phyloP scores from a whole-genome alignment of 2,113 vertebrate genomes.

The Cricetomys ansorgei region DNA sequence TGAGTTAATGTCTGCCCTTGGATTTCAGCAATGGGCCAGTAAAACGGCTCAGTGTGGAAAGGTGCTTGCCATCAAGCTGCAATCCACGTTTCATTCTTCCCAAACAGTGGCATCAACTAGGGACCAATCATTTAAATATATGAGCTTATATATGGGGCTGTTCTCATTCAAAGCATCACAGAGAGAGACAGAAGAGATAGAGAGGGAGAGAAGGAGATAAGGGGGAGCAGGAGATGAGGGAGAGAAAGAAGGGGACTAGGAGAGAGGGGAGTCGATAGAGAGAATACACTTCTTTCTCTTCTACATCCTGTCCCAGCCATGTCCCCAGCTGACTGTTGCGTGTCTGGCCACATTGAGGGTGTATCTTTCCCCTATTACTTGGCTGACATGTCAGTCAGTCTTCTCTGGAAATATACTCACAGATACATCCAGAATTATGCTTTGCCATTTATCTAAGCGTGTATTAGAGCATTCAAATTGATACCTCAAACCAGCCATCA shows the following conservation, averaged over 20 bases:
- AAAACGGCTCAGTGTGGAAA: not conserved
- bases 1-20: not conserved
- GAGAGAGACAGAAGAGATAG: not conserved
- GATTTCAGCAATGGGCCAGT: not conserved
- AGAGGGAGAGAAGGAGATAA: accelerated
- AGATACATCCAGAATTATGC: not conserved
- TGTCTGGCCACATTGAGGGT: not conserved
- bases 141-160: not conserved
- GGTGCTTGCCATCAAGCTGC: not conserved
- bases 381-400: not conserved
- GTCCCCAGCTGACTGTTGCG: not conserved
- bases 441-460: not conserved
- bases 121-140: not conserved
- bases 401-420: not conserved
- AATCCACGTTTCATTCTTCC: not conserved
- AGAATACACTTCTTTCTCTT: not conserved
- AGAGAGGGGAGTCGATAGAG: not conserved
- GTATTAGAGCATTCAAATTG: not conserved
- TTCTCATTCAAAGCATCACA: not conserved
- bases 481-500: not conserved
- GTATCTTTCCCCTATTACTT: not conserved
- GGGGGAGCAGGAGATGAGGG: too few relatives aligned
- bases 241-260: not conserved
- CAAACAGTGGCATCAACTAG: not conserved
- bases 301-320: not conserved